These are phyloP conservation scores for Trypoxylus dichotomus DNA, from an alignment of 1,140 invertebrate species.

Conservation along the genomic window DNA sequence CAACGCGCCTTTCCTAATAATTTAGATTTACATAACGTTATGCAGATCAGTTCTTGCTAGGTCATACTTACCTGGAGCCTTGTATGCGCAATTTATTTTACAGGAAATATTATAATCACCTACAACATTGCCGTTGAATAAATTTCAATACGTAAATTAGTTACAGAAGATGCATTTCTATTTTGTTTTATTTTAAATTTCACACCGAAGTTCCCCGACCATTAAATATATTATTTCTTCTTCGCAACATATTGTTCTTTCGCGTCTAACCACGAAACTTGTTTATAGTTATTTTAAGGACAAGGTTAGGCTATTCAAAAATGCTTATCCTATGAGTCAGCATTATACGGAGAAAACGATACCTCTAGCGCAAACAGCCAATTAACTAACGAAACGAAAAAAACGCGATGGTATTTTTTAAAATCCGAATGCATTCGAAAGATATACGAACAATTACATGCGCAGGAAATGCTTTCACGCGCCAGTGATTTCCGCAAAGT, in stretches of 20 bases:
- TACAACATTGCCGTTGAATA: too few relatives aligned
- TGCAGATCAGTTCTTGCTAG: too few relatives aligned
- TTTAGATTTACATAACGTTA: too few relatives aligned
- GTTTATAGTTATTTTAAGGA: conserved; percentile 13
- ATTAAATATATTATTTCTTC: not conserved
- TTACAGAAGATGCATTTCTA: too few relatives aligned
- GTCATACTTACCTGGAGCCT: too few relatives aligned
- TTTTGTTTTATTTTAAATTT: not conserved
- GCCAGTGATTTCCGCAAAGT: not conserved
- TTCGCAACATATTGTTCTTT: not conserved
- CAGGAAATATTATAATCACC: too few relatives aligned
- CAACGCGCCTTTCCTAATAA: too few relatives aligned
- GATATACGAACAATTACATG: not conserved
- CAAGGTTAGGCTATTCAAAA: not conserved
- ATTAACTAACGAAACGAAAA: not conserved
- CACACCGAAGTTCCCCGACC: not conserved
- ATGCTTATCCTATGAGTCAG: not conserved
- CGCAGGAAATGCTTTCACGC: conserved; percentile 20
- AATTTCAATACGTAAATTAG: too few relatives aligned
- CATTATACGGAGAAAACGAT: not conserved
- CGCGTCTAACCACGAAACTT: not conserved
- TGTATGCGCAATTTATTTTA: too few relatives aligned
- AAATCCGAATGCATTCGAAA: not conserved
- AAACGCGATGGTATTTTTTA: not conserved
- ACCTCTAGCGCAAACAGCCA: not conserved